phyloP scores from a whole-genome alignment of 2,797 vertebrate genomes.

The Accipiter superciliosus region DNA sequence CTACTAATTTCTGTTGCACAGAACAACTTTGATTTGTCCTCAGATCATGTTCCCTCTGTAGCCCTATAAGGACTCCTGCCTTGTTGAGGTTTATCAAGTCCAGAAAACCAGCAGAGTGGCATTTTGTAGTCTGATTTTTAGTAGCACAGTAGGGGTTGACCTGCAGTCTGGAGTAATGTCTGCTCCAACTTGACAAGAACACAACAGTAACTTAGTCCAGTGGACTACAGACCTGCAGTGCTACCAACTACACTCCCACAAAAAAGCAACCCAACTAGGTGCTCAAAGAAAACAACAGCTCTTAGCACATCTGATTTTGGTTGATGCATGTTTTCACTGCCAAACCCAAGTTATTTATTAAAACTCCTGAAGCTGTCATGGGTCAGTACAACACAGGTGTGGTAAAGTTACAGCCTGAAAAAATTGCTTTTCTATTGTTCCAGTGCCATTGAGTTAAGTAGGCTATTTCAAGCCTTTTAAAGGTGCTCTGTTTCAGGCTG shows the following conservation, averaged over 20 bases:
- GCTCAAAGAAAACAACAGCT: neutral
- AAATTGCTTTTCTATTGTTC: neutral
- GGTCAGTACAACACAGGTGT: neutral
- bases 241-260: neutral
- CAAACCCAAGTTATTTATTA: neutral
- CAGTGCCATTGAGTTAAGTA: neutral
- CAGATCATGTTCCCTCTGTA: neutral
- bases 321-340: neutral
- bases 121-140: neutral
- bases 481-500: neutral
- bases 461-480: neutral
- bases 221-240: neutral
- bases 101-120: neutral
- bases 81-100: neutral
- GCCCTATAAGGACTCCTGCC: neutral
- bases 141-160: neutral
- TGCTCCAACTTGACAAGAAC: neutral
- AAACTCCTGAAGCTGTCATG: neutral
- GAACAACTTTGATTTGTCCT: neutral
- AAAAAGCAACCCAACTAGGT: neutral
- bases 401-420: neutral
- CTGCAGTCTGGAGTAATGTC: neutral
- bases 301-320: neutral
- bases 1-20: neutral
- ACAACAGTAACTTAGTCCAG: neutral